These are phyloP conservation scores for Anoplius nigerrimus DNA, from an alignment of 2,888 invertebrate species.

Conservation along the genomic window DNA sequence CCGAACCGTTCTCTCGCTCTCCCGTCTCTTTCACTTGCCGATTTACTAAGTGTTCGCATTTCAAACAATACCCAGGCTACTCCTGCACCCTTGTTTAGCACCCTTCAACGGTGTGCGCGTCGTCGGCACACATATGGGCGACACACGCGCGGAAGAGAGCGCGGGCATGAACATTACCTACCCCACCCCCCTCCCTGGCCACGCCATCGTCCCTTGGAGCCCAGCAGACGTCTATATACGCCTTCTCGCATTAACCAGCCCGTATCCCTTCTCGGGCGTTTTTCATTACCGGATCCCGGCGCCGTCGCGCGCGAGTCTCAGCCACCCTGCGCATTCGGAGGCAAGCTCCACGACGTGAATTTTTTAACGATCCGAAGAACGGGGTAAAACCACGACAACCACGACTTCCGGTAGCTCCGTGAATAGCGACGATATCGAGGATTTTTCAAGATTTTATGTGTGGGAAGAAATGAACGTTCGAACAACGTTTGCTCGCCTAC, in stretches of 20 bases:
- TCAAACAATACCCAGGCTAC: slow-evolving; percentile 64
- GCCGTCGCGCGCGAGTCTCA: no score
- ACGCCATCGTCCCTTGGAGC: slow-evolving; percentile 18
- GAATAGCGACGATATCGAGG: no score
- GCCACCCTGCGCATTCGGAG: no score
- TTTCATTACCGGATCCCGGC: slow-evolving; percentile 52
- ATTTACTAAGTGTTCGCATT: slow-evolving; percentile 67
- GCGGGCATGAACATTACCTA: slow-evolving; percentile 4
- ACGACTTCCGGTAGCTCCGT: no score
- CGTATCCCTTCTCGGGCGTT: slow-evolving; percentile 46
- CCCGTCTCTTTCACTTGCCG: slow-evolving; percentile 41
- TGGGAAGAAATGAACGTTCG: no score
- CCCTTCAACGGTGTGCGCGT: slow-evolving; percentile 40
- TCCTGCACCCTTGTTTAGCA: slow-evolving; percentile 50
- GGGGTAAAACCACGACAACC: no score
- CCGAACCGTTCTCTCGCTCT: slow-evolving; percentile 36
- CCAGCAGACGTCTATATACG: slow-evolving; percentile 34
- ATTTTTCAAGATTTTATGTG: no score
- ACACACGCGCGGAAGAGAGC: background rate
- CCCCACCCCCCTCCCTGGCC: slow-evolving; percentile 4
- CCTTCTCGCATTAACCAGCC: slow-evolving; percentile 46
- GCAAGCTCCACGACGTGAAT: no score
- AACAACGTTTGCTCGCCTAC: no score
- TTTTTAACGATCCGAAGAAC: no score
- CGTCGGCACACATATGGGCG: background rate